phyloP scores from a whole-genome alignment of 1,140 invertebrate species.

The Pogonomyrmex barbatus region DNA sequence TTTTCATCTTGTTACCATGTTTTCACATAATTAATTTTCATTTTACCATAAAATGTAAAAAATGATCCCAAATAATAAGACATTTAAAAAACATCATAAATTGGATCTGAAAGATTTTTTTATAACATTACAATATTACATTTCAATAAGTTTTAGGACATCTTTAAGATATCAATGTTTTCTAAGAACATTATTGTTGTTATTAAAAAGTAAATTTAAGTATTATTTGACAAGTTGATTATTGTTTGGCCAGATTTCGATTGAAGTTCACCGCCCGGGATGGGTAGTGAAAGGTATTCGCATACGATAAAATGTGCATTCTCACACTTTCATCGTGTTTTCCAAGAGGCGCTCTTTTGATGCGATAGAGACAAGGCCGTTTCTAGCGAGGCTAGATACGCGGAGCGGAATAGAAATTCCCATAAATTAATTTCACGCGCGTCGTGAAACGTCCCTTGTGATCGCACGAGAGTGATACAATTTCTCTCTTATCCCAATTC shows the following conservation, averaged over 20 bases:
- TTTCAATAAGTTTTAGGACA: no score
- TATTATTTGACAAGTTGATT: conserved; percentile 10
- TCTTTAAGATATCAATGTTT: no score
- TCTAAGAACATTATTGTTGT: not conserved
- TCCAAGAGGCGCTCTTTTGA: conserved; percentile 70
- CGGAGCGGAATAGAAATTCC: conserved; percentile 74
- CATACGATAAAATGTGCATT: conserved; percentile 74
- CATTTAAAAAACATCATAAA: no score
- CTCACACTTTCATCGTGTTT: conserved; percentile 81
- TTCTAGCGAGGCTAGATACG: conserved; percentile 32
- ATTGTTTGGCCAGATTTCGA: not conserved
- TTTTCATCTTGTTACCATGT: no score
- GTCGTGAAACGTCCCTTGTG: conserved; percentile 74
- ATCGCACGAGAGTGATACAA: conserved; percentile 73
- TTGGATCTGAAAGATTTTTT: no score
- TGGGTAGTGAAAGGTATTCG: conserved; percentile 78
- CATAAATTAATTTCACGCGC: conserved; percentile 71
- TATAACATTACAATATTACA: no score
- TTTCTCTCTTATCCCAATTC: conserved; percentile 67
- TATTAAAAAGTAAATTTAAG: not conserved
- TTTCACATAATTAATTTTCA: no score
- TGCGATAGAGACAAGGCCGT: conserved; percentile 61
- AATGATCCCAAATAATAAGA: no score
- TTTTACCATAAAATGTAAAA: no score
- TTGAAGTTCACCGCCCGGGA: not conserved